phyloP scores from a whole-genome alignment of 2,797 vertebrate genomes.

The Acridotheres tristis region DNA sequence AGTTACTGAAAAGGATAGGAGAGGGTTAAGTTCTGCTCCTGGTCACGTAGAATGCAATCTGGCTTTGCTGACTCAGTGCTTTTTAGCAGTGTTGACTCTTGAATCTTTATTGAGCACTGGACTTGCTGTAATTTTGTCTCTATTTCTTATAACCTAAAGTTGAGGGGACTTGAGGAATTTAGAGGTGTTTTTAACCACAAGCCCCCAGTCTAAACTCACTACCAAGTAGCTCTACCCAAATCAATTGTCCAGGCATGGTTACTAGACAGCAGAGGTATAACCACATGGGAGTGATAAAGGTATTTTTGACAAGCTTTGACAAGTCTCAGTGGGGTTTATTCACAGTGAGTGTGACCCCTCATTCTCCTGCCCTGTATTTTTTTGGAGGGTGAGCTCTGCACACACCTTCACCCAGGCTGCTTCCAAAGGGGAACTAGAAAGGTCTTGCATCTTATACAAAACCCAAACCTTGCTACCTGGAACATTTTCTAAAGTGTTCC shows the following conservation, averaged over 20 bases:
- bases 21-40: neutral
- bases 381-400: neutral
- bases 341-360: neutral
- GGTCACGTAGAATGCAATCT: neutral
- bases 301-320: neutral
- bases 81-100: neutral
- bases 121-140: neutral
- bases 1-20: neutral
- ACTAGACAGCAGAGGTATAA: neutral
- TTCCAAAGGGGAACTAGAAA: neutral
- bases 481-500: neutral
- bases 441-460: neutral
- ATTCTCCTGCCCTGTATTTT: neutral
- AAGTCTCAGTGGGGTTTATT: neutral
- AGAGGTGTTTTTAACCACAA: neutral
- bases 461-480: neutral
- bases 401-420: neutral
- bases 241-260: rapidly evolving
- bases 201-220: neutral
- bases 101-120: neutral
- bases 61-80: neutral
- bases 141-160: neutral
- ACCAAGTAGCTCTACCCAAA: neutral
- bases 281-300: neutral
- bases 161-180: neutral